Percentiles rank a stretch among this genome's conserved stretches.
phyloP scores from a whole-genome alignment of 2,888 invertebrate species.

The Synergus itoensis region DNA sequence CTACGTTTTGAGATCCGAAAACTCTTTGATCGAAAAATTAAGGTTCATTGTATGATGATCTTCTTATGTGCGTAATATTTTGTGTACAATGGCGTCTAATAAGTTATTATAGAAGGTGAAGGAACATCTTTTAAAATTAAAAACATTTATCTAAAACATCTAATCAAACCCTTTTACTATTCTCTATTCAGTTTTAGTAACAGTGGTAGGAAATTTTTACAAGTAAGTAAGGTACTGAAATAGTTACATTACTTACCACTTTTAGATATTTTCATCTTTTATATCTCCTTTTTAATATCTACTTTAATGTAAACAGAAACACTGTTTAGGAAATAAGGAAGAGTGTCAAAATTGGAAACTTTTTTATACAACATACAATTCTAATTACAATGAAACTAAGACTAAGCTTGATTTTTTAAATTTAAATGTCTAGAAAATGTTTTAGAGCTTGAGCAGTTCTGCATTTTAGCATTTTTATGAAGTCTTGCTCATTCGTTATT shows the following conservation, averaged over 20 bases:
- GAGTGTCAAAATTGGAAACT: neutral
- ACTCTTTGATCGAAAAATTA: constrained; percentile 24
- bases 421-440: neutral
- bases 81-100: constrained; percentile 24
- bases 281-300: too few species aligned
- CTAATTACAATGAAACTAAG: neutral
- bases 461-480: neutral
- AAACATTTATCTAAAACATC: neutral
- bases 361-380: neutral
- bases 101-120: neutral
- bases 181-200: neutral
- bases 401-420: neutral
- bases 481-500: neutral
- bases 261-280: too few species aligned
- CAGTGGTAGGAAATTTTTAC: too few species aligned
- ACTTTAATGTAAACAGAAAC: too few species aligned
- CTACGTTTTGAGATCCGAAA: constrained; percentile 50
- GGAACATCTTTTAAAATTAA: neutral
- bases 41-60: constrained; percentile 1
- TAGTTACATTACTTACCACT: too few species aligned
- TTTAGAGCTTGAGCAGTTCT: neutral
- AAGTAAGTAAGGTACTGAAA: too few species aligned
- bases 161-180: neutral
- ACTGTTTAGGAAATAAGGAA: neutral
- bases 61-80: constrained; percentile 38